Percentiles rank a stretch among this genome's conserved stretches.
Conservation (phyloP, 1,140 invertebrate genomes). For the Hypothenemus hampei region DNA sequence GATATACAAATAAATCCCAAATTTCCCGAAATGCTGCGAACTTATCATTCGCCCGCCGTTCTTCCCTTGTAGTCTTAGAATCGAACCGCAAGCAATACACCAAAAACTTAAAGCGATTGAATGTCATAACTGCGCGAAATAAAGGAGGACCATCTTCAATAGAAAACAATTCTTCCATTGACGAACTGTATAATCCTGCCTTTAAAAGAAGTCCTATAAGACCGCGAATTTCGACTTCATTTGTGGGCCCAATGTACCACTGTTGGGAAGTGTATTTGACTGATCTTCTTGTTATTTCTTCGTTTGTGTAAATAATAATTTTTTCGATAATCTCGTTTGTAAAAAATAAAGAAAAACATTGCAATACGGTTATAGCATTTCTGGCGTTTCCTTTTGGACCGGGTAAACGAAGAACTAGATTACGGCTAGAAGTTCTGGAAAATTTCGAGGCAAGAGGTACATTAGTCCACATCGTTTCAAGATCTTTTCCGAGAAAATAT, state of each 20-base stretch:
- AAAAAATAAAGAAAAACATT: conserved; percentile 11
- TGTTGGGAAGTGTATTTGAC: background rate
- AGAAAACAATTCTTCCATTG: background rate
- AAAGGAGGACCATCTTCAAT: conserved; percentile 1
- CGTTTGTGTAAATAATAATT: conserved; percentile 12
- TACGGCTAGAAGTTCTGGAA: background rate
- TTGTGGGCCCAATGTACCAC: too few relatives aligned
- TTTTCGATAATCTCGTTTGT: conserved; percentile 4
- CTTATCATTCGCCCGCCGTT: conserved; percentile 38
- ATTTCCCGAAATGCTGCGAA: conserved; percentile 40
- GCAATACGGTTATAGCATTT: background rate
- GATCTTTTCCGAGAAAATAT: background rate
- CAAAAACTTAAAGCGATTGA: conserved; percentile 40
- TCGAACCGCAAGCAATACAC: conserved; percentile 25
- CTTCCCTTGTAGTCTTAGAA: conserved; percentile 23
- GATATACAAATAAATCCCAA: conserved; percentile 34
- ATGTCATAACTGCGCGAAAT: conserved; percentile 37
- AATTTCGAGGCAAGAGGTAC: background rate
- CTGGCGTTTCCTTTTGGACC: background rate
- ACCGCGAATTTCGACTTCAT: too few relatives aligned
- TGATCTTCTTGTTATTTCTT: conserved; percentile 16
- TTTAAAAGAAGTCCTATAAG: too few relatives aligned
- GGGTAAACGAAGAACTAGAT: background rate
- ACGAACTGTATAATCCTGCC: too few relatives aligned
- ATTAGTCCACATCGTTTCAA: background rate